These are phyloP conservation scores for Tarsius wallacei DNA, from an alignment of 2,797 vertebrate genomes.

Conservation along the genomic window DNA sequence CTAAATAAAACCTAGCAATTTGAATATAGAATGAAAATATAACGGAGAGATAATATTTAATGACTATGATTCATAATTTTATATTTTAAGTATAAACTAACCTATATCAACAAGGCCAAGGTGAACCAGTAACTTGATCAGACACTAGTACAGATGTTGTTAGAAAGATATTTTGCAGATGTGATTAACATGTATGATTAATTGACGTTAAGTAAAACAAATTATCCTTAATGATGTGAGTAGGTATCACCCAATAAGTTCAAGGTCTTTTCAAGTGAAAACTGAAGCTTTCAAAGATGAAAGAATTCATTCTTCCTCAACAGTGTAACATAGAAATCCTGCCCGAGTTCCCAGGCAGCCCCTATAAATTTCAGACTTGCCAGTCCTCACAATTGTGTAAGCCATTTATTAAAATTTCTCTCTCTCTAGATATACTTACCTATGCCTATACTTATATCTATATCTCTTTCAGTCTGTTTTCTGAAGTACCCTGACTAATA, in stretches of 20 bases:
- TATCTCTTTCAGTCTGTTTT: neutral
- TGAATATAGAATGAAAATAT: too few relatives aligned
- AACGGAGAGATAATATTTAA: neutral
- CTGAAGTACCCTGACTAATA: neutral
- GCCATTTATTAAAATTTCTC: neutral
- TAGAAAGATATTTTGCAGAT: neutral
- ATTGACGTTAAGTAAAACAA: neutral
- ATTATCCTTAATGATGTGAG: neutral
- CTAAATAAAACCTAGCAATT: neutral
- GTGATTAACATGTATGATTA: neutral
- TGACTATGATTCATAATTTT: neutral
- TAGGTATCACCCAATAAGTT: neutral
- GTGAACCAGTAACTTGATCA: neutral
- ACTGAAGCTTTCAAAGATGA: neutral
- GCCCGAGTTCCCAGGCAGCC: neutral
- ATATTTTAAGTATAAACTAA: too few relatives aligned
- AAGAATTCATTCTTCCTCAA: neutral
- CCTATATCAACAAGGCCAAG: too few relatives aligned
- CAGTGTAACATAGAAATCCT: too few relatives aligned
- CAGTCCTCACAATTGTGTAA: neutral
- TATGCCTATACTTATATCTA: too few relatives aligned
- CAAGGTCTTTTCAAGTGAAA: neutral
- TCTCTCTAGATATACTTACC: neutral
- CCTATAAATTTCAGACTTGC: neutral
- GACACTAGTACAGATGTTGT: neutral